Conservation (phyloP, 2,888 invertebrate genomes). For the Itoplectis maculator region DNA sequence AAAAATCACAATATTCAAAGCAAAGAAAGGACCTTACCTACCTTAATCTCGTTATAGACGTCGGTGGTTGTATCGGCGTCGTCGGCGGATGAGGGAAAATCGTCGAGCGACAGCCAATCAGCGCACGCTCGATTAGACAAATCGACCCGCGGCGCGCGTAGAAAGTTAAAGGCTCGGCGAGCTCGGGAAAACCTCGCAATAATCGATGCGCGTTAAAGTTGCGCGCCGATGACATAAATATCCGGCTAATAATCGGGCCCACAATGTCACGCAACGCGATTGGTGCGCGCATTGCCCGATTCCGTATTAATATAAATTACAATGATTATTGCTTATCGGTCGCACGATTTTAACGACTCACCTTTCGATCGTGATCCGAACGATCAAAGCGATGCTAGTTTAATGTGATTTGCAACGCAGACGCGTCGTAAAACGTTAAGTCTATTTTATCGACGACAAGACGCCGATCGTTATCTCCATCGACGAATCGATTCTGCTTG, state of each 20-base stretch:
- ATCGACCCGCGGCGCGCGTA: constrained; percentile 13
- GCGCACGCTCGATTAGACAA: constrained; percentile 39
- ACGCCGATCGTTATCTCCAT: too few relatives aligned
- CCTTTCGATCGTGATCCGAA: background rate
- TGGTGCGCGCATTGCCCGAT: too few relatives aligned
- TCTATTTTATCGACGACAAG: too few relatives aligned
- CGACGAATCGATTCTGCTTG: too few relatives aligned
- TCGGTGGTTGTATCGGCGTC: background rate
- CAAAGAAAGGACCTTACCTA: too few relatives aligned
- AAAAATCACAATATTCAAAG: too few relatives aligned
- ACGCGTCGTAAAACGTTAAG: too few relatives aligned
- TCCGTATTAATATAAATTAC: background rate
- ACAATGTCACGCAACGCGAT: background rate
- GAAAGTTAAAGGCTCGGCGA: background rate
- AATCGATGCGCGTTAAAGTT: constrained; percentile 22
- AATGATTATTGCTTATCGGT: background rate
- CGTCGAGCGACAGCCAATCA: constrained; percentile 48
- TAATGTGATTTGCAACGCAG: constrained; percentile 6
- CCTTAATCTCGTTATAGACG: constrained; percentile 53
- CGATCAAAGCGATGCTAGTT: background rate
- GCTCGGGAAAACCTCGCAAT: background rate
- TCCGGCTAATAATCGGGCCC: constrained; percentile 28
- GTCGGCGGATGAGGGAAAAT: constrained; percentile 19
- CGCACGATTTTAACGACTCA: background rate
- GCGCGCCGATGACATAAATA: constrained; percentile 36